These are phyloP conservation scores for Anas bahamensis DNA, from an alignment of 2,797 vertebrate genomes.

Conservation along the genomic window DNA sequence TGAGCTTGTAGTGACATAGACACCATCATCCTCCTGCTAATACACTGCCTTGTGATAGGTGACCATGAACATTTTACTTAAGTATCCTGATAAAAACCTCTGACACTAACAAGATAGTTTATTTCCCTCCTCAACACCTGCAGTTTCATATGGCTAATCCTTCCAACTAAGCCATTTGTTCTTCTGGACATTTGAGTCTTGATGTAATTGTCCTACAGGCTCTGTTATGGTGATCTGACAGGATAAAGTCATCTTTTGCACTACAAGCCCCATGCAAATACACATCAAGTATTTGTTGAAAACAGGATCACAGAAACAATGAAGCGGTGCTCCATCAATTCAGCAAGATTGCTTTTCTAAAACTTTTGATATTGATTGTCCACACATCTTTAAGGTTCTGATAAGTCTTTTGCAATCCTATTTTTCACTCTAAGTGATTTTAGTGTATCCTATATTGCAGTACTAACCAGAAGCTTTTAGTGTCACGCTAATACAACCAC, in stretches of 20 bases:
- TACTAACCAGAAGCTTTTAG: not conserved
- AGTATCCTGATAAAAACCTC: not conserved
- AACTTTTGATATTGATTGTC: not conserved
- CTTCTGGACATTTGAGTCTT: not conserved
- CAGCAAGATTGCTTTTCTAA: not conserved
- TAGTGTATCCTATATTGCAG: not conserved
- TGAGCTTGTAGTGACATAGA: not conserved
- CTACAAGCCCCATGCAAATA: not conserved
- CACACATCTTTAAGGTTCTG: not conserved
- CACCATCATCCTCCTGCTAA: not conserved
- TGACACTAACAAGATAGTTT: not conserved
- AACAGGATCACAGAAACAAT: not conserved
- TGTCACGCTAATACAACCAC: not conserved
- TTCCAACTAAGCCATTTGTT: not conserved
- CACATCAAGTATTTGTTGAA: not conserved
- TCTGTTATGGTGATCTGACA: not conserved
- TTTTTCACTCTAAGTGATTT: not conserved
- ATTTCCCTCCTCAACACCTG: not conserved
- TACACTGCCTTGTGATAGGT: not conserved
- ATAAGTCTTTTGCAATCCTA: not conserved
- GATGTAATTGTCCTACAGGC: not conserved
- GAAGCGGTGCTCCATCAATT: not conserved
- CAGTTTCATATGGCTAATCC: not conserved
- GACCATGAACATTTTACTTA: accelerated
- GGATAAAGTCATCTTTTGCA: not conserved